A percentile compares a stretch with the other conserved stretches of the same genome.
Conservation (phyloP, 2,888 invertebrate species). For the Lissonota sp. region DNA sequence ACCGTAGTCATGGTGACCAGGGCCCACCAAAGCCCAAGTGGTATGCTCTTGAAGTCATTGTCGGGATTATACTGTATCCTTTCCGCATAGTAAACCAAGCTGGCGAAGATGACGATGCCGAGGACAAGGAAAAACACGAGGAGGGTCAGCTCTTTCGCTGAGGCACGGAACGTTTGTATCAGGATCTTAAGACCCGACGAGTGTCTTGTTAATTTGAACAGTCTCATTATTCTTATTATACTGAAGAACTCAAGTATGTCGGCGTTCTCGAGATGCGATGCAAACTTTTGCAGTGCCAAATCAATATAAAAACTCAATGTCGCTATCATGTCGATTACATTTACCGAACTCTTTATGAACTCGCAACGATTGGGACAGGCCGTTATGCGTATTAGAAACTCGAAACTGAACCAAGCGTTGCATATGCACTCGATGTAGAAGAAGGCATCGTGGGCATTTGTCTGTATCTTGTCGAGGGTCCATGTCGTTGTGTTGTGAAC, state of each 20-base stretch:
- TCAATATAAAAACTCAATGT: conserved; percentile 99
- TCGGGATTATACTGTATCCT: conserved; percentile 97
- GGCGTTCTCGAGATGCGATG: conserved; percentile 96
- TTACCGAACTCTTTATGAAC: conserved; percentile 98
- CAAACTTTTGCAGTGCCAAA: conserved; percentile 94
- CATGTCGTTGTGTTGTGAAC: conserved; percentile 91
- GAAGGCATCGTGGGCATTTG: conserved; percentile 98
- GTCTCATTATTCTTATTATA: conserved; percentile 98
- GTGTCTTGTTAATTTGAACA: conserved; percentile 98
- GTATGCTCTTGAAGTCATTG: conserved; percentile 99
- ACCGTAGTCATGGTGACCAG: conserved; percentile 99
- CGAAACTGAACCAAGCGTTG: conserved; percentile 99
- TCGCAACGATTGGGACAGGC: conserved; percentile 97
- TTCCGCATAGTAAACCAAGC: conserved; percentile 99
- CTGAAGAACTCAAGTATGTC: conserved; percentile 99
- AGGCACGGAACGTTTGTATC: conserved; percentile 98
- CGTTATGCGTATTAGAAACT: conserved; percentile 96
- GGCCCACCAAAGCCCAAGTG: conserved; percentile 99
- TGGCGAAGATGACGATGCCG: conserved; percentile 97
- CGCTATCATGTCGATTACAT: conserved; percentile 99
- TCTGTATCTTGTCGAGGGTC: conserved; percentile 95
- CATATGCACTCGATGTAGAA: conserved; percentile 99
- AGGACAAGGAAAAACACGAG: conserved; percentile 98
- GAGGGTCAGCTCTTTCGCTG: conserved; percentile 97
- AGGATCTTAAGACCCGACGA: conserved; percentile 99